Percentiles rank a stretch among this genome's conserved stretches.
These are phyloP conservation scores for Panagrolaimus sp. DNA, from an alignment of 1,140 invertebrate species.

Conservation along the genomic window DNA sequence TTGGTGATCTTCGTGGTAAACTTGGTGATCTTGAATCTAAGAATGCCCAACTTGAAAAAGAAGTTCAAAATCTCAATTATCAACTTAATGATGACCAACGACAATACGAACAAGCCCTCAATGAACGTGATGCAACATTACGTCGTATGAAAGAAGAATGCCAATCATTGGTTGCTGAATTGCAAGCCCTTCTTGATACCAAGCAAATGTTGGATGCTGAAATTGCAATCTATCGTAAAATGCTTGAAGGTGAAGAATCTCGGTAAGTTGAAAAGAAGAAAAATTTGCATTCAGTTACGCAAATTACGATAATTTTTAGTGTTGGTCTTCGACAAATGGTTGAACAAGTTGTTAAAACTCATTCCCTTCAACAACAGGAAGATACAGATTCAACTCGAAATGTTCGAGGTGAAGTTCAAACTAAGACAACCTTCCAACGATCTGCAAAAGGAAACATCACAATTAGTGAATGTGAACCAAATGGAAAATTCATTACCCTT, in stretches of 20 bases:
- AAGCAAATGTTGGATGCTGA: slow-evolving; percentile 61
- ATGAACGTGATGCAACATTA: slow-evolving; percentile 57
- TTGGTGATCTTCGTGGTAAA: slow-evolving; percentile 62
- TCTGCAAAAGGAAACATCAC: slow-evolving; percentile 59
- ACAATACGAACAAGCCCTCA: slow-evolving; percentile 58
- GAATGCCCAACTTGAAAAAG: slow-evolving; percentile 63
- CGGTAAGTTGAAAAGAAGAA: neutral
- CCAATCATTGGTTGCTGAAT: slow-evolving; percentile 59
- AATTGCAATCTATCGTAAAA: slow-evolving; percentile 56
- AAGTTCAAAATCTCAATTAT: slow-evolving; percentile 62
- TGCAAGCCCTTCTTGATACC: slow-evolving; percentile 62
- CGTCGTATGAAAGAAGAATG: slow-evolving; percentile 59
- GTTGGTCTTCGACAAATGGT: slow-evolving; percentile 59
- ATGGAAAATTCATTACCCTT: slow-evolving; percentile 63
- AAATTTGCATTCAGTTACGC: neutral
- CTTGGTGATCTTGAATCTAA: slow-evolving; percentile 63
- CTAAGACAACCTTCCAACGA: slow-evolving; percentile 64
- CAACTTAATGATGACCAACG: slow-evolving; percentile 58
- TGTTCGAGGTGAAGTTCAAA: slow-evolving; percentile 62
- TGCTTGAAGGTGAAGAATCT: neutral
- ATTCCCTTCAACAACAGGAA: slow-evolving; percentile 59
- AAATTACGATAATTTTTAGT: slow-evolving; percentile 15
- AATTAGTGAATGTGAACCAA: slow-evolving; percentile 62
- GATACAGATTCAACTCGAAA: slow-evolving; percentile 60
- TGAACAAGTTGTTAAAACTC: slow-evolving; percentile 59